Evolutionary conservation across 1,140 invertebrate species (phyloP).

Genomic region (Orussus abietinus): DNA sequence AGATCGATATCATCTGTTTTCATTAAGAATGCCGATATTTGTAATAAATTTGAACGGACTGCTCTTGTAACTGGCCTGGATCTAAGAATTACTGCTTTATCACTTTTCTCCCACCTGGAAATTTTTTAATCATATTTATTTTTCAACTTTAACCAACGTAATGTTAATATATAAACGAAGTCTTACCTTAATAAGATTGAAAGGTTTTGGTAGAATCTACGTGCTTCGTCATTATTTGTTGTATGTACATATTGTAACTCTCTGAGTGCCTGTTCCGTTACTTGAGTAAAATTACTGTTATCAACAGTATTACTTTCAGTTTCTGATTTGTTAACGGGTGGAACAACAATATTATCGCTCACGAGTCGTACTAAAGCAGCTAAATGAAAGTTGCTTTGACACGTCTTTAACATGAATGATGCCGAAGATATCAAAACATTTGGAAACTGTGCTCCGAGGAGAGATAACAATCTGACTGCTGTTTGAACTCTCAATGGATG

Average conservation of each 20-base stretch:
- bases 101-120: constrained; percentile 54
- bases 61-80: constrained; percentile 50
- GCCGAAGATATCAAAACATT: constrained; percentile 45
- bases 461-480: constrained; percentile 47
- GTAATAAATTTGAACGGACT: constrained; percentile 49
- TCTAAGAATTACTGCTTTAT: constrained; percentile 41
- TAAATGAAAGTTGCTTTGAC: constrained; percentile 44
- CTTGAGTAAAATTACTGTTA: constrained; percentile 53
- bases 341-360: constrained; percentile 48
- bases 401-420: constrained; percentile 44
- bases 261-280: constrained; percentile 50
- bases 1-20: constrained; percentile 43
- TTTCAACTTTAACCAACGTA: background rate
- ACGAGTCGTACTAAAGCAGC: constrained; percentile 53
- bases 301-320: constrained; percentile 45
- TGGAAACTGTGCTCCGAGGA: constrained; percentile 41
- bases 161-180: constrained; percentile 1
- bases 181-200: constrained; percentile 48
- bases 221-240: constrained; percentile 23
- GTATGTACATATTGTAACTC: constrained; percentile 37
- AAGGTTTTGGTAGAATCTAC: constrained; percentile 52
- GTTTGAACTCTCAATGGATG: constrained; percentile 51
- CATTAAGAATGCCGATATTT: constrained; percentile 45
- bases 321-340: constrained; percentile 49
- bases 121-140: constrained; percentile 3